Conservation (phyloP, 2,888 invertebrate genomes). For the Neocrepidodera transversa region DNA sequence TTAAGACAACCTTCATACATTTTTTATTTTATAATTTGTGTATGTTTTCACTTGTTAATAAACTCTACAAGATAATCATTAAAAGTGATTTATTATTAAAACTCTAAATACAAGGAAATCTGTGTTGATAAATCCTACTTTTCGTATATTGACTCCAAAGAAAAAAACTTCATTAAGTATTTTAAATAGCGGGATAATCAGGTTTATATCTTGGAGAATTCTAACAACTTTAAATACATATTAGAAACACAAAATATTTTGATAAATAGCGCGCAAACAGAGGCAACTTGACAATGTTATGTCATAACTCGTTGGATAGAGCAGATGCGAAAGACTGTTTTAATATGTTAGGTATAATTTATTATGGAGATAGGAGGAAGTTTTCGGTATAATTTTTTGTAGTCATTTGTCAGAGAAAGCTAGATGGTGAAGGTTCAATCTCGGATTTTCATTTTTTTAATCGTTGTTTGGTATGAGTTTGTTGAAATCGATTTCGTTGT, state of each 20-base stretch:
- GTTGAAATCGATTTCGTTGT: too few relatives aligned
- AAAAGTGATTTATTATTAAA: too few relatives aligned
- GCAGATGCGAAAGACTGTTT: slow-evolving; percentile 28
- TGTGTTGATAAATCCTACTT: too few relatives aligned
- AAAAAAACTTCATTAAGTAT: too few relatives aligned
- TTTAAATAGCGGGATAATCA: too few relatives aligned
- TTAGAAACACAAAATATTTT: slow-evolving; percentile 52
- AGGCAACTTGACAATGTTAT: slow-evolving; percentile 50
- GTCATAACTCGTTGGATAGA: slow-evolving; percentile 36
- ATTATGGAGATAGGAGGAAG: slow-evolving; percentile 25
- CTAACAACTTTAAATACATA: slow-evolving; percentile 39
- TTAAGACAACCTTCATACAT: too few relatives aligned
- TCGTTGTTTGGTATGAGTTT: too few relatives aligned
- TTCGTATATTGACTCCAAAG: too few relatives aligned
- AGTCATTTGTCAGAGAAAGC: slow-evolving; percentile 18
- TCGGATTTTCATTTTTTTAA: slow-evolving; percentile 8
- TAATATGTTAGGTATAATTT: slow-evolving; percentile 26
- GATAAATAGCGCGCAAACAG: slow-evolving; percentile 53
- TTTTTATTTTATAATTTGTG: too few relatives aligned
- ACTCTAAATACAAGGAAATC: too few relatives aligned
- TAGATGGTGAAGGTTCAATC: slow-evolving; percentile 11
- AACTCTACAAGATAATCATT: too few relatives aligned
- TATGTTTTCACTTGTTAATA: too few relatives aligned
- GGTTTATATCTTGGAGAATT: neutral
- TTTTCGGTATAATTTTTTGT: slow-evolving; percentile 23